Conservation (phyloP, 2,888 invertebrate genomes). For the Ormyrus labotus region DNA sequence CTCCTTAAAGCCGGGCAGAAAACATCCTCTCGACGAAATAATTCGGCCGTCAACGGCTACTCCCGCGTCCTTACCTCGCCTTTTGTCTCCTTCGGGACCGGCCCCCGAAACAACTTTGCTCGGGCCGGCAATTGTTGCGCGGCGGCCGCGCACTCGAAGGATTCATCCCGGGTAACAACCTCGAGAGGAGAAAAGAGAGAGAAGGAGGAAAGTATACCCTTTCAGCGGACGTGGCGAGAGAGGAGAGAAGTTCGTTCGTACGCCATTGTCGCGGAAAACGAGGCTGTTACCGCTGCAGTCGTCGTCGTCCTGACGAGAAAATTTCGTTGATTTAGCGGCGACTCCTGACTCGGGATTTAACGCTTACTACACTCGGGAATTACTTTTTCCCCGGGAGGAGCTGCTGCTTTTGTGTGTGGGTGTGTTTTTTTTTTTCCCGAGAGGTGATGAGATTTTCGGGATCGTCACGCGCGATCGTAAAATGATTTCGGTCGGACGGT, state of each 20-base stretch:
- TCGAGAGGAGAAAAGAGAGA: constrained; percentile 3
- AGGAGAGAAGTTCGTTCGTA: constrained; percentile 32
- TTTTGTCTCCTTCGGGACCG: constrained; percentile 12
- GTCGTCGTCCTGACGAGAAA: constrained; percentile 49
- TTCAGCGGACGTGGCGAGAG: neutral
- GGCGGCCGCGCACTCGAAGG: constrained; percentile 9
- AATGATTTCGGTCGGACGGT: constrained; percentile 29
- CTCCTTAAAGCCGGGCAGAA: neutral
- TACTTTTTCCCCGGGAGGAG: constrained; percentile 26
- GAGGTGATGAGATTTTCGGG: constrained; percentile 49
- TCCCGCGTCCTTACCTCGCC: neutral
- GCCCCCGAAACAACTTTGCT: constrained; percentile 11
- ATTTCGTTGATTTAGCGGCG: constrained; percentile 52
- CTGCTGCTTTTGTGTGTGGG: neutral
- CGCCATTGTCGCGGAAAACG: constrained; percentile 58
- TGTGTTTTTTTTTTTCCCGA: neutral
- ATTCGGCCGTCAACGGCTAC: constrained; percentile 29
- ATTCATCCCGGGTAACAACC: constrained; percentile 22
- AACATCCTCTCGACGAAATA: constrained; percentile 10
- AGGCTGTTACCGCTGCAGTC: constrained; percentile 51
- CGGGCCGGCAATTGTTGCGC: neutral
- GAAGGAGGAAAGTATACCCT: constrained; percentile 9
- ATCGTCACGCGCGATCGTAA: constrained; percentile 33
- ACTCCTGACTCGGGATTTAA: constrained; percentile 47
- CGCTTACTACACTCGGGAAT: constrained; percentile 38